phyloP scores from a whole-genome alignment of 92 coral and sea anemone species.

The Epizoanthus ramosus region DNA sequence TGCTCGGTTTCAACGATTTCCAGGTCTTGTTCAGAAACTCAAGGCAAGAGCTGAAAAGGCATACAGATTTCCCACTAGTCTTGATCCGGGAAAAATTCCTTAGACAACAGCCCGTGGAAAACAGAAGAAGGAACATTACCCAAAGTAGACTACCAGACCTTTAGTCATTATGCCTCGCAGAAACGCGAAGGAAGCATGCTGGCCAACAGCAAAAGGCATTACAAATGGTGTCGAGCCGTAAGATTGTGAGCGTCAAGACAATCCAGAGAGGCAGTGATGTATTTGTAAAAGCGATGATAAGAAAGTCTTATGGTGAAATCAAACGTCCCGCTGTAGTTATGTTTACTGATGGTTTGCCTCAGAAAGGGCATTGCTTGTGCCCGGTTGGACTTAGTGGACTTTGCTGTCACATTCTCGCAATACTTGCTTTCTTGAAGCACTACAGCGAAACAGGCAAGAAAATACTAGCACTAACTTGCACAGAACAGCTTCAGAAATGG shows the following conservation, averaged over 20 bases:
- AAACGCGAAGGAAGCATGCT: conserved; percentile 42
- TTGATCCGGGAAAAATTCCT: conserved; percentile 38
- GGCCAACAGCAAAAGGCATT: conserved; percentile 51
- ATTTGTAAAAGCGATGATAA: conserved; percentile 54
- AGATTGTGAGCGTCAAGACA: conserved; percentile 54
- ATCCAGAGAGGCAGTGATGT: conserved; percentile 19
- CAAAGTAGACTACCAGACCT: neutral
- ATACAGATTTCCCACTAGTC: conserved; percentile 41
- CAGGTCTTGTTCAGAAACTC: conserved; percentile 35
- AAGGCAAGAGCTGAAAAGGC: conserved; percentile 50
- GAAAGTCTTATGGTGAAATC: conserved; percentile 42
- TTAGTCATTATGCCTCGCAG: conserved; percentile 29
- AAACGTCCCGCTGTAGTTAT: conserved; percentile 50
- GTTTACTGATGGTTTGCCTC: conserved; percentile 44
- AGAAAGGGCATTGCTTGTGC: conserved; percentile 48
- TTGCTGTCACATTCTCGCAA: conserved; percentile 50
- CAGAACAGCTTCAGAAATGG: conserved; percentile 60
- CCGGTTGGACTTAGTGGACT: conserved; percentile 57
- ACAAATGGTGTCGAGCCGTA: conserved; percentile 55
- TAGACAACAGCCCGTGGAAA: conserved; percentile 49
- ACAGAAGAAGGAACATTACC: conserved; percentile 24
- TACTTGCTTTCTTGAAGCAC: conserved; percentile 49
- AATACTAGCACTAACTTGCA: conserved; percentile 40
- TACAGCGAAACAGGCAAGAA: conserved; percentile 53
- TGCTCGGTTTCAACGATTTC: conserved; percentile 36